Base-by-base conservation (phyloP, 2,113 vertebrate species). In the Chlamydotis undulata region DNA sequence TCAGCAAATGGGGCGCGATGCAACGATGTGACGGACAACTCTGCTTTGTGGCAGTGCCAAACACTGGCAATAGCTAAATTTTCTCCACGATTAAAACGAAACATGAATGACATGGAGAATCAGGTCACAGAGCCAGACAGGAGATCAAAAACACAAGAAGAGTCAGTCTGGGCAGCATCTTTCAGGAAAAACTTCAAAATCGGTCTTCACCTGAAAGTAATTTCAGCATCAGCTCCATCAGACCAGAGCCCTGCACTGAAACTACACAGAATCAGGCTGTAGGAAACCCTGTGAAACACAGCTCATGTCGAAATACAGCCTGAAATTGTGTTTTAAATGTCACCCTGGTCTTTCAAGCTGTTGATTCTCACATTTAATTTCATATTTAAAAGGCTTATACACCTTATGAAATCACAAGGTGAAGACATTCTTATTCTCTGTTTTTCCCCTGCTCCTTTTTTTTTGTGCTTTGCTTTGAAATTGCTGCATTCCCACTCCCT, bases 41-140 rank as follows among this genome's bases (percentile, higher is more conserved):
- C 25, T 9, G 14, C 50, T 78, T 37, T 0, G 1, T 6, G 56
- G 70, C 0, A 35, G 41, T 17, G 50, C 3, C 1, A 6, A 79
- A 57, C 37, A 3, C n/a, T n/a, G 47, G 17, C 35, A n/a, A 56
- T 76, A 47, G 14, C 35, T 19, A 22, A 17, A 14, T 69, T 56
- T 64, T 33, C n/a, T 64, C 73, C 23, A 29, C 2, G 1, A 23
- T 55, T 59, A 80, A 69, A 65, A 52, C 0, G 4, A 71, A 76
- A 16, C 11, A 18, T 2, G 53, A 86, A 64, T 7, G 12, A 55
- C 49, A 56, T 1, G 39, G 50, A 50, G 19, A 92, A 86, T 29
- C 26, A 25, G 76, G 57, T 89, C 83, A 83, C 65, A 39, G 70
- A 94, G 67, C 67, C 92, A 83, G 76, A 47, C 49, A 71, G 60